Conservation (phyloP, 2,113 vertebrate species). For the Gnathonemus longibarbis region DNA sequence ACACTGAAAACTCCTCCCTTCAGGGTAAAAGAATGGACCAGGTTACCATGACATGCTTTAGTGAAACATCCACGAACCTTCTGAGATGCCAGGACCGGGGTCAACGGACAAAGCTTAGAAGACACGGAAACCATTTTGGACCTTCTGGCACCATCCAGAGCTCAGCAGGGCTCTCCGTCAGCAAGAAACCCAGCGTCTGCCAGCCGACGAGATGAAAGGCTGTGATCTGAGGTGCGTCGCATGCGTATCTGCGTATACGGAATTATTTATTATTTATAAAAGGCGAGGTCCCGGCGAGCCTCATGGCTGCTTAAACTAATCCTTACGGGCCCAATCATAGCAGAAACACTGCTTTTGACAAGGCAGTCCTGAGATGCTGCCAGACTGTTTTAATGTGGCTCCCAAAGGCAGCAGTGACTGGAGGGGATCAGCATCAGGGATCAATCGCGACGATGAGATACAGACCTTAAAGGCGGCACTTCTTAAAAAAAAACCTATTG, state of each 20-base stretch:
- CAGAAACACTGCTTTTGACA: conserved; percentile 13
- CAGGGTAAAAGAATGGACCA: not conserved
- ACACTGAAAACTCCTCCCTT: not conserved
- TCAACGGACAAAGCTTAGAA: not conserved
- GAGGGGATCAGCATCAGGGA: not conserved
- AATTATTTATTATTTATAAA: conserved; percentile 15
- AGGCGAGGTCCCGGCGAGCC: not conserved
- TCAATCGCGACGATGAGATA: not conserved
- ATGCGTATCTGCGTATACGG: not conserved
- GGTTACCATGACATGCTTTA: not conserved
- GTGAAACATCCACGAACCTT: not conserved
- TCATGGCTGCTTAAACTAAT: not conserved
- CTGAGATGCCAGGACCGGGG: not conserved
- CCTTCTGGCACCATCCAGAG: not conserved
- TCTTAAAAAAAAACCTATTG: not conserved
- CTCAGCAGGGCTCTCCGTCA: not conserved
- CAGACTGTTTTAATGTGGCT: conserved; percentile 3
- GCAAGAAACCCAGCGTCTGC: not conserved
- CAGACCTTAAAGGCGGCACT: not conserved
- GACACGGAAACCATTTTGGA: not conserved
- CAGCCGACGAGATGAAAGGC: not conserved
- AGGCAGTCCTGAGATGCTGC: conserved; percentile 5
- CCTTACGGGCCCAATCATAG: not conserved
- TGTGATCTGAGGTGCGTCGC: not conserved
- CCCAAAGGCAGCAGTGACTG: not conserved